These are phyloP conservation scores for Metopolophium dirhodum DNA, from an alignment of 1,140 invertebrate genomes.

Conservation along the genomic window DNA sequence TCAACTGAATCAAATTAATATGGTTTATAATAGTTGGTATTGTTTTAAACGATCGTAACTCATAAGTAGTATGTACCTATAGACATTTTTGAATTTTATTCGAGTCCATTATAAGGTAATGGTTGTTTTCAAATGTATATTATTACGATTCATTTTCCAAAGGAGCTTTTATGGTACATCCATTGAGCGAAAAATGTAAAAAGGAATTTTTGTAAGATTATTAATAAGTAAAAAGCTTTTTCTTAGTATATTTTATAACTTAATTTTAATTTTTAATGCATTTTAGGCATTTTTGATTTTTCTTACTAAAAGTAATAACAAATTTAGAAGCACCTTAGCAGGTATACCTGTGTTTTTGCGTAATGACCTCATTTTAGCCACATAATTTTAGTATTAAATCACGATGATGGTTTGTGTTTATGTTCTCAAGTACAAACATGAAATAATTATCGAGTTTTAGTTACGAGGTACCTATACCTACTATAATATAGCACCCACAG, in stretches of 20 bases:
- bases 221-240: conserved; percentile 12
- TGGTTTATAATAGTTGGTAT: not conserved
- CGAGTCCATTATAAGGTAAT: not conserved
- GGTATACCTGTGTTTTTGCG: not conserved
- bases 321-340: not conserved
- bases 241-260: not conserved
- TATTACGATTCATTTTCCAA: conserved; percentile 18
- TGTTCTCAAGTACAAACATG: not conserved
- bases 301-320: not conserved
- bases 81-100: not conserved
- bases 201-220: not conserved
- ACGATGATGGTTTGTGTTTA: not conserved
- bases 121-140: not conserved
- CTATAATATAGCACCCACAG: not conserved
- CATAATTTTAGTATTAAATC: not conserved
- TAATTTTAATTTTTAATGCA: not conserved
- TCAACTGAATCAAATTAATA: not conserved
- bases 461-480: too few species aligned
- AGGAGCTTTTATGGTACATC: not conserved
- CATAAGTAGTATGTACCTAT: not conserved
- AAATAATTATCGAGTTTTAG: not conserved
- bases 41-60: not conserved
- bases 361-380: not conserved
- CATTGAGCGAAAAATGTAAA: not conserved
- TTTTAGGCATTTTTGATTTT: not conserved